phyloP scores from a whole-genome alignment of 2,113 vertebrate genomes.

The Saccopteryx leptura region DNA sequence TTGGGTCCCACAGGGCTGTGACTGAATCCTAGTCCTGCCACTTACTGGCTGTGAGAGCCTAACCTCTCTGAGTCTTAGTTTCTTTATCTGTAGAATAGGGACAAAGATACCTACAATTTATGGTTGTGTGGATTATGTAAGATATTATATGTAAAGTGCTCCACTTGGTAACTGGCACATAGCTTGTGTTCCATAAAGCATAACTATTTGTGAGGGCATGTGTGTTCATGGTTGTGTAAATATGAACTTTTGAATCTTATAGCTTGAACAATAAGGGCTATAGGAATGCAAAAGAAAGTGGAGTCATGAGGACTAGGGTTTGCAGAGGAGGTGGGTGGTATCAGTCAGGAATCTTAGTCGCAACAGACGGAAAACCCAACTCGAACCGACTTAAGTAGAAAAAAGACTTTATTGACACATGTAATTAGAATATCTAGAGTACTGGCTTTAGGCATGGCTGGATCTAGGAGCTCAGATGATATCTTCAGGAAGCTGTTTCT shows the following conservation, averaged over 20 bases:
- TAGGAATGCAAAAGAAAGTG: conserved; percentile 6
- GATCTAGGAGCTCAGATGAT: not conserved
- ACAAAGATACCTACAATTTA: not conserved
- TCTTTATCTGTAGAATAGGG: not conserved
- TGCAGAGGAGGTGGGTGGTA: not conserved
- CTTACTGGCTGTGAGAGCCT: not conserved
- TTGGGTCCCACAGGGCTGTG: not conserved
- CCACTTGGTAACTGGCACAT: not conserved
- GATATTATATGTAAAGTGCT: not conserved
- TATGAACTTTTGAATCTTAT: not conserved
- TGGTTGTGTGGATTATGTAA: not conserved
- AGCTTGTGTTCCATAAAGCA: not conserved
- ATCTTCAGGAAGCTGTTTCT: not conserved
- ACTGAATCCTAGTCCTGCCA: conserved; percentile 3
- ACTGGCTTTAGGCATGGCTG: not conserved
- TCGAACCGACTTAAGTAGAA: not conserved
- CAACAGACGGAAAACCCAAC: not conserved
- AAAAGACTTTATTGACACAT: not conserved
- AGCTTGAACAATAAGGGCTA: conserved; percentile 17
- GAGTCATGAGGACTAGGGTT: not conserved
- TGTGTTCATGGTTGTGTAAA: not conserved
- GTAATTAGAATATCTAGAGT: not conserved
- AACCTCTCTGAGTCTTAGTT: not conserved
- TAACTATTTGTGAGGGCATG: not conserved
- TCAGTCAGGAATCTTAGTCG: not conserved